Evolutionary conservation across 1,140 invertebrate genomes (phyloP).

Genomic region (Drosophila grimshawi): DNA sequence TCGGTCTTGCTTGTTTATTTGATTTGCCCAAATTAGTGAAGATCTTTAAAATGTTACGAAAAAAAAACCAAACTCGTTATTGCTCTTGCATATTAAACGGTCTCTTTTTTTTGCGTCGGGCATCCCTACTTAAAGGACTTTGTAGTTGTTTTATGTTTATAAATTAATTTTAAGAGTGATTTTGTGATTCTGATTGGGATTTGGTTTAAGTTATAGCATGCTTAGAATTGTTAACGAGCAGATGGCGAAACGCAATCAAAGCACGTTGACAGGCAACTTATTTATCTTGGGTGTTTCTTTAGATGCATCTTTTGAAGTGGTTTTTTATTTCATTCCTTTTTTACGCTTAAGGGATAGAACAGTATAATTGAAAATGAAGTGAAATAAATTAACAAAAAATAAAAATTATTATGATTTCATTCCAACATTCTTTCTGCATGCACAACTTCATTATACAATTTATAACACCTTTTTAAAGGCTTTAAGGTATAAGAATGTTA

Average conservation of each 20-base stretch:
- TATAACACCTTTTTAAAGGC: too few species aligned
- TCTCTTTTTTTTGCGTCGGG: neutral
- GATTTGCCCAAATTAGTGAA: constrained; percentile 45
- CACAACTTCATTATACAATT: too few species aligned
- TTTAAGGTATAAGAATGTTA: too few species aligned
- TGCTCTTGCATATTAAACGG: constrained; percentile 46
- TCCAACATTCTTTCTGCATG: too few species aligned
- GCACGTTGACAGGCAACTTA: neutral
- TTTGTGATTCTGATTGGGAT: constrained; percentile 45
- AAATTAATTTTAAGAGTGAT: constrained; percentile 63
- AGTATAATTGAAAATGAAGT: too few species aligned
- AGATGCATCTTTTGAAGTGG: neutral
- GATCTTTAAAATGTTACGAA: constrained; percentile 35
- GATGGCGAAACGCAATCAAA: neutral
- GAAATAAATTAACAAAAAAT: too few species aligned
- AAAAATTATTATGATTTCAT: too few species aligned
- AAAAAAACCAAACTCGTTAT: constrained; percentile 9
- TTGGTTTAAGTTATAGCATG: constrained; percentile 27
- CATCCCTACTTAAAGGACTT: constrained; percentile 31
- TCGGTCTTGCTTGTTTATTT: constrained; percentile 24
- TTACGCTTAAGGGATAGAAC: neutral
- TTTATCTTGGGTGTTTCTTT: constrained; percentile 6
- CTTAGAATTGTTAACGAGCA: constrained; percentile 42
- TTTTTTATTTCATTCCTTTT: neutral
- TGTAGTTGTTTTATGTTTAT: constrained; percentile 10